A percentile compares a stretch with the other conserved stretches of the same genome.
These are phyloP conservation scores for Microctenopoma lineatum DNA, from an alignment of 2,797 vertebrate species.

Conservation along the genomic window DNA sequence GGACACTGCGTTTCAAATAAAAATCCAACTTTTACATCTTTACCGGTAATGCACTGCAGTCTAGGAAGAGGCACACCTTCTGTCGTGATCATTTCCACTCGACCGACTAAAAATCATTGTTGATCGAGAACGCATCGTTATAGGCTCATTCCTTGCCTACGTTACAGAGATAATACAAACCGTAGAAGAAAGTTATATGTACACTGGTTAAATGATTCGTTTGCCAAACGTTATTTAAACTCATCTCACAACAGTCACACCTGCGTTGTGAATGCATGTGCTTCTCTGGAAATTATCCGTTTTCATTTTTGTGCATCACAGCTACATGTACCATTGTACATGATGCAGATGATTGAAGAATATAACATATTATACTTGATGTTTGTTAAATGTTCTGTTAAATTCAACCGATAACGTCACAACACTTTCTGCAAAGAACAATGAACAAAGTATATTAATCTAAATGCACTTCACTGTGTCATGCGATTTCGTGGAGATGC, in stretches of 20 bases:
- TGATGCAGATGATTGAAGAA: background rate
- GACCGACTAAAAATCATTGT: conserved; percentile 35
- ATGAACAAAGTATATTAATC: conserved; percentile 1
- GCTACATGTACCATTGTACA: conserved; percentile 9
- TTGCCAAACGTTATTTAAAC: conserved; percentile 65
- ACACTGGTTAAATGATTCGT: conserved; percentile 57
- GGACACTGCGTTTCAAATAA: conserved; percentile 55
- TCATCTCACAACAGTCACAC: conserved; percentile 67
- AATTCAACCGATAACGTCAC: conserved; percentile 7
- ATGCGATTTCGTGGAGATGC: conserved; percentile 8
- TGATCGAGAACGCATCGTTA: conserved; percentile 41
- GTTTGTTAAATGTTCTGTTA: background rate
- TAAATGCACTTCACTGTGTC: conserved; percentile 3
- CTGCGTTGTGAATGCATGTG: conserved; percentile 35
- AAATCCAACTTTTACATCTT: conserved; percentile 58
- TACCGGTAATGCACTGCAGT: conserved; percentile 61
- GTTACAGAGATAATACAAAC: conserved; percentile 43
- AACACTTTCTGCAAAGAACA: background rate
- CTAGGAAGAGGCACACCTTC: conserved; percentile 46
- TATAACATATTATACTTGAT: conserved; percentile 4
- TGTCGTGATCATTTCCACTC: conserved; percentile 22
- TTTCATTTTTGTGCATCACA: conserved; percentile 3
- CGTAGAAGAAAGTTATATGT: conserved; percentile 52
- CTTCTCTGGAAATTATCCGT: background rate
- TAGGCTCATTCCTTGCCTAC: conserved; percentile 41